These are phyloP conservation scores for Ophioninae sp. DNA, from an alignment of 2,888 invertebrate species.

Conservation along the genomic window DNA sequence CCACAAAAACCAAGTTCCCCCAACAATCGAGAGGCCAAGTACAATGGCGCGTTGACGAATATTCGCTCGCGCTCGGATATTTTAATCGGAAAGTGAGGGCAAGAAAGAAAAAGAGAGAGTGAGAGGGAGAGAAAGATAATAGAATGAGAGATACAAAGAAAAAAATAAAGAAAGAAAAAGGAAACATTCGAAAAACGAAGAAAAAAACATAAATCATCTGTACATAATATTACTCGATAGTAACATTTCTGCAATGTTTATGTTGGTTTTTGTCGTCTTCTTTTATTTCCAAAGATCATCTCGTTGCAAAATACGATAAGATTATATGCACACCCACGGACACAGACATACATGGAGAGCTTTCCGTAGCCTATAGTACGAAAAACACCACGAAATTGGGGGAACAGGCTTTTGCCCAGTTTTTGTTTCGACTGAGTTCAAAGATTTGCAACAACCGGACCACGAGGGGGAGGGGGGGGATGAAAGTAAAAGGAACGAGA, in stretches of 20 bases:
- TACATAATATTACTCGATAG: slow-evolving; percentile 70
- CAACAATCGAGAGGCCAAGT: slow-evolving; percentile 65
- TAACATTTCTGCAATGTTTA: slow-evolving; percentile 64
- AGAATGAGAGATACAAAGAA: slow-evolving; percentile 13
- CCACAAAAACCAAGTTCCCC: slow-evolving; percentile 68
- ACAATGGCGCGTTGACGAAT: slow-evolving; percentile 64
- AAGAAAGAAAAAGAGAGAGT: neutral
- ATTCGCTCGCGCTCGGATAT: slow-evolving; percentile 63
- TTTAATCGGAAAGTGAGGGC: slow-evolving; percentile 35
- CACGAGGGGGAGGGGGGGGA: slow-evolving; percentile 6
- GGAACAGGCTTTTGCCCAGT: slow-evolving; percentile 38
- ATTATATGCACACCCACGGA: slow-evolving; percentile 46
- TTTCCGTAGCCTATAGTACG: slow-evolving; percentile 58
- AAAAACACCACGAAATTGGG: slow-evolving; percentile 34
- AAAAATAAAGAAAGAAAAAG: slow-evolving; percentile 18
- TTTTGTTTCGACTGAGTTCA: slow-evolving; percentile 59
- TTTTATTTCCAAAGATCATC: slow-evolving; percentile 62
- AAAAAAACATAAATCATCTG: slow-evolving; percentile 66
- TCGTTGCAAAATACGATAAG: slow-evolving; percentile 54
- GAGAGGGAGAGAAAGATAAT: slow-evolving; percentile 17
- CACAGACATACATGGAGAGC: slow-evolving; percentile 55
- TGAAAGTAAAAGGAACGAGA: slow-evolving; percentile 1
- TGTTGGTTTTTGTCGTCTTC: slow-evolving; percentile 63
- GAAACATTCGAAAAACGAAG: slow-evolving; percentile 13
- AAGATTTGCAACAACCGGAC: slow-evolving; percentile 48